A percentile compares a stretch with the other conserved stretches of the same genome.
Conservation (phyloP, 2,797 vertebrate genomes). For the Diplodus puntazzo region DNA sequence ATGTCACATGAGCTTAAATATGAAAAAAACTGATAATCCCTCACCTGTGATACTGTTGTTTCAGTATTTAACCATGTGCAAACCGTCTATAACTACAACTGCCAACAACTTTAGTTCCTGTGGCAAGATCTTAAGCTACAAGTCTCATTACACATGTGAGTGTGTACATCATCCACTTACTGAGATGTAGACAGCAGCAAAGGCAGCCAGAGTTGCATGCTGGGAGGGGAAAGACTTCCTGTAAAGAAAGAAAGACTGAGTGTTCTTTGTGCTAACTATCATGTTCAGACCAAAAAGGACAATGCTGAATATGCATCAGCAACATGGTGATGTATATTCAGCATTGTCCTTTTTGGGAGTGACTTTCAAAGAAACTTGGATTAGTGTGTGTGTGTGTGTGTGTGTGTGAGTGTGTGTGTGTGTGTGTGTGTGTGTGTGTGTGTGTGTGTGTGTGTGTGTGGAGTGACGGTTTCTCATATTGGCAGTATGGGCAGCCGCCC, state of each 20-base stretch:
- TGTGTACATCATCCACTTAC: constrained; percentile 84
- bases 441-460: no score
- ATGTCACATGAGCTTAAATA: background rate
- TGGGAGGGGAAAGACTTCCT: constrained; percentile 97
- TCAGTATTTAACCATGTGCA: background rate
- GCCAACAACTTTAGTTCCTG: background rate
- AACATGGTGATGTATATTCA: background rate
- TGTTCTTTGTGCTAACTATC: constrained; percentile 46
- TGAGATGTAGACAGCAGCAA: constrained; percentile 95
- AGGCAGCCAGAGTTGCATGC: constrained; percentile 95
- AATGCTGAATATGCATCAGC: constrained; percentile 59
- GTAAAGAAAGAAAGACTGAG: constrained; percentile 53
- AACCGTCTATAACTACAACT: background rate
- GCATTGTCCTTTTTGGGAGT: constrained; percentile 7
- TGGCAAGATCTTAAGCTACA: background rate
- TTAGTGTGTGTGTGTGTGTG: background rate
- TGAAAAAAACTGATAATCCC: background rate
- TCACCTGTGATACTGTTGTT: background rate
- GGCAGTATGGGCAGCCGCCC: no score
- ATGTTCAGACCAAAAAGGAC: constrained; percentile 56
- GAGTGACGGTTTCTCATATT: no score
- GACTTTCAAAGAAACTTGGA: no score
- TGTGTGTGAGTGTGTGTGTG: background rate
- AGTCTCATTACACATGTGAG: background rate
- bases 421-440: constrained; percentile 12